A percentile compares a stretch with the other conserved stretches of the same genome.
These are phyloP conservation scores for Hirtodrosophila cameraria DNA, from an alignment of 2,888 invertebrate genomes.

Conservation along the genomic window DNA sequence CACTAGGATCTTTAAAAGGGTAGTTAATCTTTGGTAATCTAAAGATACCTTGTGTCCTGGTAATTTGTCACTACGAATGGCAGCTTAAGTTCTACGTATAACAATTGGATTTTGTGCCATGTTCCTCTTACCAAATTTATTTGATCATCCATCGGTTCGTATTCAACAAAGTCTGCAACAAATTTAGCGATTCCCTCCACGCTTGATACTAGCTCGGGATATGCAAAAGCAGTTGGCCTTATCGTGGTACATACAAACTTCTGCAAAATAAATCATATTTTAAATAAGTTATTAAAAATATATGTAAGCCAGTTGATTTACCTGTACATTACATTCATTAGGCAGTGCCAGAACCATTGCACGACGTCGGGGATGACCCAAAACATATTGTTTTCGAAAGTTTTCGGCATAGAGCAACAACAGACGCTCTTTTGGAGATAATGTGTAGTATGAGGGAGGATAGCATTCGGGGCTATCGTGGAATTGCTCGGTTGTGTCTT, in stretches of 20 bases:
- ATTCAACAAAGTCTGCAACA: constrained; percentile 91
- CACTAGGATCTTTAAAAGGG: too few species aligned
- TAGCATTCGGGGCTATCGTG: constrained; percentile 86
- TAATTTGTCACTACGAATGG: too few species aligned
- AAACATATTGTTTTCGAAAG: constrained; percentile 89
- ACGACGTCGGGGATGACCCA: constrained; percentile 86
- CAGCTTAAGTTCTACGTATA: too few species aligned
- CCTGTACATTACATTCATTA: constrained; percentile 92
- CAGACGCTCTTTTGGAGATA: constrained; percentile 89
- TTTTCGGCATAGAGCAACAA: constrained; percentile 91
- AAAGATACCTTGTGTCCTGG: too few species aligned
- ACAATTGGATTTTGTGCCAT: too few species aligned
- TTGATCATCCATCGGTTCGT: constrained; percentile 88
- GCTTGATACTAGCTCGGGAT: constrained; percentile 86
- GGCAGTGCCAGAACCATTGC: constrained; percentile 89
- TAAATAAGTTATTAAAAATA: neutral
- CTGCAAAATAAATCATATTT: constrained; percentile 83
- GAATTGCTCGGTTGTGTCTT: constrained; percentile 73
- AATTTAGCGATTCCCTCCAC: constrained; percentile 90
- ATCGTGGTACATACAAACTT: constrained; percentile 95
- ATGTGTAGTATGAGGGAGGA: constrained; percentile 88
- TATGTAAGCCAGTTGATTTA: constrained; percentile 74
- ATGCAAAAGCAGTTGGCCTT: constrained; percentile 90
- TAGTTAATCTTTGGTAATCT: too few species aligned
- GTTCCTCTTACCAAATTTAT: constrained; percentile 86